Percentiles rank a stretch among this genome's conserved stretches.
phyloP scores from a whole-genome alignment of 92 coral and sea anemone species.

The Parazoanthus atlanticus region DNA sequence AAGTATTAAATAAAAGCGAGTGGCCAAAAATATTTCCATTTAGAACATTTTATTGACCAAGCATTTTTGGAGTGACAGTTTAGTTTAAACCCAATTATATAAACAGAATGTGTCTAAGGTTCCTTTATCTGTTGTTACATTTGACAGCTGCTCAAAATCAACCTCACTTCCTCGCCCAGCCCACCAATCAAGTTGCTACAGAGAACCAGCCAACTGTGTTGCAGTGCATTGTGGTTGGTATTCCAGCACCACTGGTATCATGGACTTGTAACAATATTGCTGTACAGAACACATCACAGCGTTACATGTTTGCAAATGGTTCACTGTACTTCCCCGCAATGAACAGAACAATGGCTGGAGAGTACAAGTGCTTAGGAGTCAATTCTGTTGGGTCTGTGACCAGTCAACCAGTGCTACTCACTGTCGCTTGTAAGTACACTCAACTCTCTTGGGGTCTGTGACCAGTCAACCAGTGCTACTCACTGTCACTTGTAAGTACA shows the following conservation, averaged over 20 bases:
- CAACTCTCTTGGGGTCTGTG: background rate
- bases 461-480: constrained; percentile 55
- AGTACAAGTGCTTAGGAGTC: constrained; percentile 77
- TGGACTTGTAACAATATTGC: constrained; percentile 75
- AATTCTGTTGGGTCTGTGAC: constrained; percentile 77
- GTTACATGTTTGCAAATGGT: constrained; percentile 77
- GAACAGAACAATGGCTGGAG: constrained; percentile 76
- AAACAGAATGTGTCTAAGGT: too few species aligned
- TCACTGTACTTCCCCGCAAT: constrained; percentile 73
- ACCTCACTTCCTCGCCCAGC: constrained; percentile 90
- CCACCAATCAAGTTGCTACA: constrained; percentile 69
- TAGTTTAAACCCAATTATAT: too few species aligned
- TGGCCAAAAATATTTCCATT: too few species aligned
- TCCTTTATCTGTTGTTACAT: background rate
- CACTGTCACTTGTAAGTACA: constrained; percentile 88
- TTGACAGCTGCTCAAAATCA: constrained; percentile 68
- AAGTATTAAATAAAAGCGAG: too few species aligned
- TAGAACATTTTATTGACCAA: too few species aligned
- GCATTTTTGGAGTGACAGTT: too few species aligned
- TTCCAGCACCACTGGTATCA: constrained; percentile 77
- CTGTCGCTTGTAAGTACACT: constrained; percentile 89
- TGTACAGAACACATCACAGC: constrained; percentile 59
- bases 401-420: constrained; percentile 69
- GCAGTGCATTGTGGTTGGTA: constrained; percentile 84
- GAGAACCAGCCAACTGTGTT: constrained; percentile 69